A percentile compares a stretch with the other conserved stretches of the same genome.
Conservation (phyloP, 92 coral and sea anemone genomes). For the Virgularia gustaviana region DNA sequence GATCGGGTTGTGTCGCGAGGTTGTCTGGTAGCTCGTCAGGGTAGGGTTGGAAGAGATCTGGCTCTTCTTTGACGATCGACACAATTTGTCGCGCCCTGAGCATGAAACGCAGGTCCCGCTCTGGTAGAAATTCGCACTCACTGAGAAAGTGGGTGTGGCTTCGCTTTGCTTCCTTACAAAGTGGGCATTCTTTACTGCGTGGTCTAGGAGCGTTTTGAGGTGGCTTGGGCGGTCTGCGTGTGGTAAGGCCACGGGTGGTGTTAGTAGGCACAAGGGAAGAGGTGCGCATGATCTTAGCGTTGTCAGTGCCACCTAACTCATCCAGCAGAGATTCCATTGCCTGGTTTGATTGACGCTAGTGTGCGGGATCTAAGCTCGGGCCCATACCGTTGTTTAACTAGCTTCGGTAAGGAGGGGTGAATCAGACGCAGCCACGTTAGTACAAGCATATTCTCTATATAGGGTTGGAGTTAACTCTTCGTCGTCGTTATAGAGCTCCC, state of each 20-base stretch:
- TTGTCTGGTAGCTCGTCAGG: conserved; percentile 1
- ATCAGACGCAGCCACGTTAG: conserved; percentile 42
- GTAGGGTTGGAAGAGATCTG: background rate
- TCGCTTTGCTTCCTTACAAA: conserved; percentile 57
- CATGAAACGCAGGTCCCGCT: background rate
- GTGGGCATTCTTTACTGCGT: conserved; percentile 44
- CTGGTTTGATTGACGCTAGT: too few species aligned
- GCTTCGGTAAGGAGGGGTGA: conserved; percentile 21
- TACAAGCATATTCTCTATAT: conserved; percentile 10
- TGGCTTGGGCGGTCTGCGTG: background rate
- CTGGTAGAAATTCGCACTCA: background rate
- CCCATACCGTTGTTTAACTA: conserved; percentile 34
- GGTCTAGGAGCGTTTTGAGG: conserved; percentile 11
- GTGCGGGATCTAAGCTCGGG: too few species aligned
- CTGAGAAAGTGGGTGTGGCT: background rate
- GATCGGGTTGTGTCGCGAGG: conserved; percentile 3
- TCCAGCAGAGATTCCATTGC: too few species aligned
- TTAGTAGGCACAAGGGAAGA: background rate
- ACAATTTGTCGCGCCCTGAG: conserved; percentile 39
- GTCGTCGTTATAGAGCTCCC: too few species aligned
- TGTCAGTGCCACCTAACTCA: background rate
- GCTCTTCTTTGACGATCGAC: conserved; percentile 46
- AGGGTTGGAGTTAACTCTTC: background rate
- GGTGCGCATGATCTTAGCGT: background rate
- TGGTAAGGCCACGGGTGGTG: background rate